Percentiles rank a stretch among this genome's conserved stretches.
These are phyloP conservation scores for Echinometra lucunter DNA, from an alignment of 53 echinoderm and acorn worm genomes.

Conservation along the genomic window DNA sequence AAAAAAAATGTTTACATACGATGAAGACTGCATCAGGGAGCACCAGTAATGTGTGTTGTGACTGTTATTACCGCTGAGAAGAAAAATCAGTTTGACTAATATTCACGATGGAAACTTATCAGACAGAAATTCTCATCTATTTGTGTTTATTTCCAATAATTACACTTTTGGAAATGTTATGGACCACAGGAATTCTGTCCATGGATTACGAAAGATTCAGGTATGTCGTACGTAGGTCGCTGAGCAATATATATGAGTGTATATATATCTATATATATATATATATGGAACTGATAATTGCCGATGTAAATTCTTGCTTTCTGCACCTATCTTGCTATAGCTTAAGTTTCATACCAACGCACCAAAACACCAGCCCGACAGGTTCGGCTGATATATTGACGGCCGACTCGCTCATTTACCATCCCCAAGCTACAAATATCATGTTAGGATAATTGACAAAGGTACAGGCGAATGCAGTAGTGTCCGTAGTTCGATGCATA, in stretches of 20 bases:
- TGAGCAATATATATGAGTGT: no score
- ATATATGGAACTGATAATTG: not conserved
- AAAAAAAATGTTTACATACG: not conserved
- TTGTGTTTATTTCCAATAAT: not conserved
- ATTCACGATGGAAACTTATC: not conserved
- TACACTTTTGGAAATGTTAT: not conserved
- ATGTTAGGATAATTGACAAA: not conserved
- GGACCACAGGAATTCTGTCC: not conserved
- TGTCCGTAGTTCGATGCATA: no score
- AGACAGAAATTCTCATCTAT: not conserved
- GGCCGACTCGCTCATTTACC: not conserved
- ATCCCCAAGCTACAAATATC: not conserved
- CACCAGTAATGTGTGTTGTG: not conserved
- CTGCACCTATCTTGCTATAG: not conserved
- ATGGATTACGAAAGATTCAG: not conserved
- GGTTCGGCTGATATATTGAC: conserved; percentile 12
- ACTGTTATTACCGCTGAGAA: not conserved
- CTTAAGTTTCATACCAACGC: not conserved
- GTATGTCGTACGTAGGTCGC: not conserved
- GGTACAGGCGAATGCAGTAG: no score
- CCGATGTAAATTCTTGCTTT: not conserved
- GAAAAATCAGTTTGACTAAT: not conserved
- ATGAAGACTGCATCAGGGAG: not conserved
- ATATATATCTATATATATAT: no score
- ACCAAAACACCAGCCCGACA: not conserved